Conservation (phyloP, 2,888 invertebrate genomes). For the Euplagia quadripunctaria region DNA sequence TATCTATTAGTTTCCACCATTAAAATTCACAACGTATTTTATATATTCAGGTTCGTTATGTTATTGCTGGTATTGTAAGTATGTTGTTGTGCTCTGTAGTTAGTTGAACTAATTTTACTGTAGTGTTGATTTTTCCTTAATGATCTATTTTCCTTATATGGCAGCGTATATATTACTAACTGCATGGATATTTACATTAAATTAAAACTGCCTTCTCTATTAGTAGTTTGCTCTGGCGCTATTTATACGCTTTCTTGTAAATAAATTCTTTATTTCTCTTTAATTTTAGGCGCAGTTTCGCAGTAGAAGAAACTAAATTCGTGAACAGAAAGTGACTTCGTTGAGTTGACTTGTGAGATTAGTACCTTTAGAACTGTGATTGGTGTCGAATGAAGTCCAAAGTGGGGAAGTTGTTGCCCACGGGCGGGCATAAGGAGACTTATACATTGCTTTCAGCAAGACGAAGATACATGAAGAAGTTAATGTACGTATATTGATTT, state of each 20-base stretch:
- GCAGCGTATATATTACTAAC: constrained; percentile 31
- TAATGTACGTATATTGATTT: constrained; percentile 85
- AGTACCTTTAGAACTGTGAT: constrained; percentile 53
- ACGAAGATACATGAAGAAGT: constrained; percentile 89
- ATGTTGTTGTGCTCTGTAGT: not conserved
- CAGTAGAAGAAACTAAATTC: constrained; percentile 46
- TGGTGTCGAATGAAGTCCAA: constrained; percentile 84
- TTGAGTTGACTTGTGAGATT: constrained; percentile 41
- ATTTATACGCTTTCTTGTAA: constrained; percentile 64
- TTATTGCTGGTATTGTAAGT: not conserved
- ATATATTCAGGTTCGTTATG: not conserved
- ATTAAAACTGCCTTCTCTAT: constrained; percentile 36
- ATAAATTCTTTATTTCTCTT: constrained; percentile 79
- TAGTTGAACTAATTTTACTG: constrained; percentile 5
- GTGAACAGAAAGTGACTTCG: constrained; percentile 52
- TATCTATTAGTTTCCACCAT: not conserved
- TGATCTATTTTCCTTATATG: constrained; percentile 43
- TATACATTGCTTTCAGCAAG: constrained; percentile 88
- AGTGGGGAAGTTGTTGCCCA: constrained; percentile 89
- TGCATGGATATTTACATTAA: constrained; percentile 50
- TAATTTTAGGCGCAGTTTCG: constrained; percentile 67
- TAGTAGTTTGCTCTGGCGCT: constrained; percentile 44
- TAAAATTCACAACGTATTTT: not conserved
- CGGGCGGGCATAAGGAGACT: constrained; percentile 87
- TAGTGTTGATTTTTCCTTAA: constrained; percentile 21